Base-by-base conservation (phyloP, 2,113 vertebrate species). In the Petrocephalus microphthalmus region DNA sequence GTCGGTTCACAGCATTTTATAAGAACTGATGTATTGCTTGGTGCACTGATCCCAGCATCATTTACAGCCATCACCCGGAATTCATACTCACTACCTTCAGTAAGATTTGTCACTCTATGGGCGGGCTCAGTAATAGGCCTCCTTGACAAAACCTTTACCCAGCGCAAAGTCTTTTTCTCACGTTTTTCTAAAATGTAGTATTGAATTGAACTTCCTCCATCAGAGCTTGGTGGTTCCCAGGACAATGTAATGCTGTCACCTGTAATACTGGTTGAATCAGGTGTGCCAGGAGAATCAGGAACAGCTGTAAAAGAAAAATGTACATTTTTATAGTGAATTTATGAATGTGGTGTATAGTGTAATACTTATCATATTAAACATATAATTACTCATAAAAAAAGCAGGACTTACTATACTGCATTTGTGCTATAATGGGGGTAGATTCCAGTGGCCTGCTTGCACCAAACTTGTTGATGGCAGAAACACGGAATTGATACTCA, bases 401-500 rank as follows among this genome's bases (percentile, higher is more conserved):
- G 64, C 15, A 47, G 1, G 87, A 97, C 98, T 97, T 96, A 99
- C 98, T 99, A 92, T 98, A 99, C 93, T 99, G 97, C 95, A 98
- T 94, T 93, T 98, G 97, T 93, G 98, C 97, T 19, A 96, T 95
- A 84, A 99, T 94, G 49, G 98, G 96, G 91, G 95, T 97, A 90
- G 98, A 99, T 89, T 99, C 98, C 91, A 99, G 88, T 53, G 97
- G 95, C 92, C 97, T 97, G 89, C 98, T 96, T 90, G 96, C 95
- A 90, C 98, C 98, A 94, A 99, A 97, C 91, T 95, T 99, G 92
- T 99, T 99, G 84, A 96, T 97, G 90, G 98, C 97, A 91, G 97
- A 99, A 86, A 99, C 93, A 91, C 98, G 97, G 95, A 99, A 99
- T 90, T 99, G 98, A 91, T 99, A 99, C 89, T 99, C 98, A 78